phyloP scores from a whole-genome alignment of 2,113 vertebrate genomes.

The Phycodurus eques region DNA sequence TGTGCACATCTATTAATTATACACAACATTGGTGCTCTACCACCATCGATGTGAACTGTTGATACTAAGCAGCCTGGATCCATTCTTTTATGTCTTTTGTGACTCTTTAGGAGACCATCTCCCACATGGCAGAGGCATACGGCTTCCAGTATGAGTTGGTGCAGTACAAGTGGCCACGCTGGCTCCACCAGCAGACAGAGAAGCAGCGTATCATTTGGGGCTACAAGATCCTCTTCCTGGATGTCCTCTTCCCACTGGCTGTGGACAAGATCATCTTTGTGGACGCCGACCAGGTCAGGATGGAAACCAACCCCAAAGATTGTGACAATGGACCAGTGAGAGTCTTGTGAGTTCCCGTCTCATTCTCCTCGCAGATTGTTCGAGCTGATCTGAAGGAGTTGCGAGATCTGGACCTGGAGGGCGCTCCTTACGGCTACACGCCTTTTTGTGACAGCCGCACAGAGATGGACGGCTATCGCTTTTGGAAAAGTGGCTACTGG shows the following conservation, averaged over 20 bases:
- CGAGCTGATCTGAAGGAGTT: conserved; percentile 91
- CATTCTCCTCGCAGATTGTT: conserved; percentile 79
- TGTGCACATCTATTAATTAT: too few species aligned
- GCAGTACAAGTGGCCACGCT: conserved; percentile 94
- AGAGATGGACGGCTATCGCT: conserved; percentile 97
- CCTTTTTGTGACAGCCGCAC: conserved; percentile 94
- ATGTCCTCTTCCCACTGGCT: conserved; percentile 94
- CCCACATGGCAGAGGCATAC: conserved; percentile 87
- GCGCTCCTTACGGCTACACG: conserved; percentile 94
- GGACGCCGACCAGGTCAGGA: conserved; percentile 90
- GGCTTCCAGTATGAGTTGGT: conserved; percentile 92
- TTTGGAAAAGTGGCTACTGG: conserved; percentile 97
- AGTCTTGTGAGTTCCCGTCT: not conserved
- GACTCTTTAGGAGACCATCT: conserved; percentile 83
- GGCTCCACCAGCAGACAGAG: conserved; percentile 94
- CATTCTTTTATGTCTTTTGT: not conserved
- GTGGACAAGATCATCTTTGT: conserved; percentile 99
- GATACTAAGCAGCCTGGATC: not conserved
- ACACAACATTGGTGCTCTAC: too few species aligned
- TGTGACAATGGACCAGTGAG: not conserved
- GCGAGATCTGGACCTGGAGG: conserved; percentile 83
- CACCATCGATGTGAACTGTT: too few species aligned
- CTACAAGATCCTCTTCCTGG: conserved; percentile 97
- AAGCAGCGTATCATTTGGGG: conserved; percentile 98
- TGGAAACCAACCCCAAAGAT: not conserved